Percentiles rank a stretch among this genome's conserved stretches.
Conservation (phyloP, 2,797 vertebrate genomes). For the Aphelocoma californica region DNA sequence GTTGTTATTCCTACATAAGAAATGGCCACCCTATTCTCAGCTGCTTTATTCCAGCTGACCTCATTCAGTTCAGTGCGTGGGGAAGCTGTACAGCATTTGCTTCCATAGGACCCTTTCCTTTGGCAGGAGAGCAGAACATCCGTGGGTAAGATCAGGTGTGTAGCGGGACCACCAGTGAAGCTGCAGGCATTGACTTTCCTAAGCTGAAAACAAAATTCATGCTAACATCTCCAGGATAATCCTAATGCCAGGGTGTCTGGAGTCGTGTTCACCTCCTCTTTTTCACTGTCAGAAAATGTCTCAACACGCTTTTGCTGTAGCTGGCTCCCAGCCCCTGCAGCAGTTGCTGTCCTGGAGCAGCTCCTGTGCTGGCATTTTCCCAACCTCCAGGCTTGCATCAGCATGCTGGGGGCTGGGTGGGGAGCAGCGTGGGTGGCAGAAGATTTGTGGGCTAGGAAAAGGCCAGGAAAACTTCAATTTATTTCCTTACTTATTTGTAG, state of each 20-base stretch:
- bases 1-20: neutral
- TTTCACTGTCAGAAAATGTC: neutral
- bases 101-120: neutral
- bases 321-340: neutral
- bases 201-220: neutral
- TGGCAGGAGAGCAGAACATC: neutral
- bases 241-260: rapidly evolving
- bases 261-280: neutral
- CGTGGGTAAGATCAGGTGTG: rapidly evolving
- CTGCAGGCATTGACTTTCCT: neutral
- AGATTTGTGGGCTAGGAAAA: neutral
- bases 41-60: neutral
- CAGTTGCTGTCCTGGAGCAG: neutral
- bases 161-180: neutral
- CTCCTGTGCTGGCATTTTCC: neutral
- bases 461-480: neutral
- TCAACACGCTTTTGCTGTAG: neutral
- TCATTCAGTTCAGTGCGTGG: rapidly evolving
- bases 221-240: neutral
- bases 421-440: neutral
- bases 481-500: neutral
- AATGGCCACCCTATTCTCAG: neutral
- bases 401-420: neutral
- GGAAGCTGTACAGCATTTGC: neutral
- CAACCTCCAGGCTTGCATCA: rapidly evolving